phyloP scores from a whole-genome alignment of 1,140 invertebrate genomes.

The Macrobrachium nipponense region DNA sequence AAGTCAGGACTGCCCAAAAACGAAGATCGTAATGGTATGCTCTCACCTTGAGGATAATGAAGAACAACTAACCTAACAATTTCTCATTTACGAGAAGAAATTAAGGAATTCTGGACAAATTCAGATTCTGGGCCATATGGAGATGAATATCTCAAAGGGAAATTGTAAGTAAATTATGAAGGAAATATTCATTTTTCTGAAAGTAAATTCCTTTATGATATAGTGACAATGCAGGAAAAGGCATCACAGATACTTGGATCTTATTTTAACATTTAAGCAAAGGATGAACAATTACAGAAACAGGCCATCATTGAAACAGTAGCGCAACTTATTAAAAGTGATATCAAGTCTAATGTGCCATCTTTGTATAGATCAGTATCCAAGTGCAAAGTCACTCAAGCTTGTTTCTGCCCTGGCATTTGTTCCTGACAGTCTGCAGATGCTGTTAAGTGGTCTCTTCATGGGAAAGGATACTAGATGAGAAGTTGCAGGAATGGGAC shows the following conservation, averaged over 20 bases:
- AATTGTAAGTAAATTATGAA: neutral
- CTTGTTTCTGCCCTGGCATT: conserved; percentile 31
- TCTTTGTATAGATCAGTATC: conserved; percentile 16
- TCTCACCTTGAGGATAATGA: conserved; percentile 27
- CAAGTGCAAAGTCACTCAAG: conserved; percentile 13
- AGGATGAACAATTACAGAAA: conserved; percentile 27
- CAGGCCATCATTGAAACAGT: conserved; percentile 9
- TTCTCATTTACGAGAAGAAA: conserved; percentile 33
- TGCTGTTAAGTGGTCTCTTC: conserved; percentile 13
- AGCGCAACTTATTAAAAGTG: conserved; percentile 12
- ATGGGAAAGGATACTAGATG: conserved; percentile 12
- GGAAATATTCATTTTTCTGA: conserved; percentile 18
- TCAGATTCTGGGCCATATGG: conserved; percentile 22
- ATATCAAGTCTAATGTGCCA: conserved; percentile 22
- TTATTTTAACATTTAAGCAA: conserved; percentile 18
- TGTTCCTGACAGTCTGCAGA: conserved; percentile 17
- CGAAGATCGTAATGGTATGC: conserved; percentile 12
- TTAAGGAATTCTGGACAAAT: conserved; percentile 5
- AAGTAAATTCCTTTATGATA: conserved; percentile 7
- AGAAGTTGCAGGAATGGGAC: conserved; percentile 17
- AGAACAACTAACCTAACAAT: conserved; percentile 17
- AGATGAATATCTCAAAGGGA: conserved; percentile 13
- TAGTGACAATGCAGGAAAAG: conserved; percentile 26
- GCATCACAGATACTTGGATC: conserved; percentile 29
- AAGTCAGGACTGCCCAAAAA: conserved; percentile 24